Base-by-base conservation (phyloP, 2,888 invertebrate genomes). In the Hyposoter didymator region DNA sequence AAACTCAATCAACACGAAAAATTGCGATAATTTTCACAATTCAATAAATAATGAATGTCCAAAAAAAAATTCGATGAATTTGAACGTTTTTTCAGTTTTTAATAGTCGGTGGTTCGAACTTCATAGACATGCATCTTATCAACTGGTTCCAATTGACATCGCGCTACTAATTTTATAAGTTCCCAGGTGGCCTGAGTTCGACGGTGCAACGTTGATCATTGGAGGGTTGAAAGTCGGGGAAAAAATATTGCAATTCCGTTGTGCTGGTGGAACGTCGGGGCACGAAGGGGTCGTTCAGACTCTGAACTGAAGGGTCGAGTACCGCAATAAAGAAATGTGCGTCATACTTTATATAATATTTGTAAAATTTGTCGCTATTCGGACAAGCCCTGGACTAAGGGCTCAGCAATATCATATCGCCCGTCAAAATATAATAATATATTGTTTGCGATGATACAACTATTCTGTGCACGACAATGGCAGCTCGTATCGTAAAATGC, bases 401-500 rank as follows among this genome's bases (percentile, higher is more conserved):
- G n/a, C 28, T 55, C 67, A n/a, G 17, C 62, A 62, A 72, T 62
- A 72, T 72, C 62, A 70, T 47, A 72, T 79, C 32, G 47, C 32
- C 32, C 47, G 35, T 62, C 64, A 28, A 19, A 28, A 32, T 66
- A 47, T 52, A 78, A 39, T 67, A 59, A n/a, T n/a, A 52, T 52
- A 22, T 22, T 22, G 55, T 55, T 22, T 28, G 32, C 64, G 35
- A 35, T 35, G n/a, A 35, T 35, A 6, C 35, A 35, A 64, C 35
- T 35, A 72, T 28, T 52, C 49, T 52, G 39, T 52, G 7, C 28
- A 35, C 10, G 32, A 17, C 19, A 67, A 67, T 67, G n/a, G n/a
- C 55, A 52, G 10, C 52, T n/a, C n/a, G n/a, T 17, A n/a, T 52
- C 72, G 12, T 72, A 52, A 72, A 72, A 55, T 28, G 22, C 28